Conservation (phyloP, 2,888 invertebrate species). For the Torymus auratus region DNA sequence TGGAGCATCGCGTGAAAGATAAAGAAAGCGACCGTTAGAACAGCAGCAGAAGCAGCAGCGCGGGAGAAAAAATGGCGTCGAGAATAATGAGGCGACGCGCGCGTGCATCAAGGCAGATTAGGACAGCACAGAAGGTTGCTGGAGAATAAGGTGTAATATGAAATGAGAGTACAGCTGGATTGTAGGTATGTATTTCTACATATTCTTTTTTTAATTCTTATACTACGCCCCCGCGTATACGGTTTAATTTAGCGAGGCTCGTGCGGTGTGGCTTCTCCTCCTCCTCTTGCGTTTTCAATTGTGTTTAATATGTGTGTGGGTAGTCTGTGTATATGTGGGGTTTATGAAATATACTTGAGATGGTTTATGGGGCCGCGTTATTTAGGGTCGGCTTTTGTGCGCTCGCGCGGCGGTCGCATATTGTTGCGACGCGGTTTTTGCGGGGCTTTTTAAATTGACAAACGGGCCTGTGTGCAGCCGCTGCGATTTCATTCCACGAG, state of each 20-base stretch:
- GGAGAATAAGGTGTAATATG: conserved; percentile 24
- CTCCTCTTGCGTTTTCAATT: conserved; percentile 47
- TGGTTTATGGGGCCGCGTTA: too few species aligned
- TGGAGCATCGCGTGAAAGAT: not conserved
- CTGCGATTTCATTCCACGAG: too few species aligned
- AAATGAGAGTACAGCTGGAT: conserved; percentile 49
- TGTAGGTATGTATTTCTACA: conserved; percentile 19
- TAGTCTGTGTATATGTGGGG: conserved; percentile 15
- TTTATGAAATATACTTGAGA: conserved; percentile 15
- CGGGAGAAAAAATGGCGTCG: conserved; percentile 1
- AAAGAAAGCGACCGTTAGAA: conserved; percentile 10
- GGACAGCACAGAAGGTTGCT: conserved; percentile 22
- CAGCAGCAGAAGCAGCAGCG: not conserved
- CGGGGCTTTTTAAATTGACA: too few species aligned
- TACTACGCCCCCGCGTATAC: not conserved
- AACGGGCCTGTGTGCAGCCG: too few species aligned
- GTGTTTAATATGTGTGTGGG: conserved; percentile 1
- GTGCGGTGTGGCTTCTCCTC: not conserved
- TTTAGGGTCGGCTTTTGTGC: too few species aligned
- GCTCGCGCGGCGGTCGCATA: too few species aligned
- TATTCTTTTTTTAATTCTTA: not conserved
- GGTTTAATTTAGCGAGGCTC: conserved; percentile 43
- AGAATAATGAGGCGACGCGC: conserved; percentile 31
- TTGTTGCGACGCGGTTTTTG: too few species aligned
- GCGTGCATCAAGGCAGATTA: not conserved